phyloP scores from a whole-genome alignment of 2,888 invertebrate species.

The Philhelius pedissequus region DNA sequence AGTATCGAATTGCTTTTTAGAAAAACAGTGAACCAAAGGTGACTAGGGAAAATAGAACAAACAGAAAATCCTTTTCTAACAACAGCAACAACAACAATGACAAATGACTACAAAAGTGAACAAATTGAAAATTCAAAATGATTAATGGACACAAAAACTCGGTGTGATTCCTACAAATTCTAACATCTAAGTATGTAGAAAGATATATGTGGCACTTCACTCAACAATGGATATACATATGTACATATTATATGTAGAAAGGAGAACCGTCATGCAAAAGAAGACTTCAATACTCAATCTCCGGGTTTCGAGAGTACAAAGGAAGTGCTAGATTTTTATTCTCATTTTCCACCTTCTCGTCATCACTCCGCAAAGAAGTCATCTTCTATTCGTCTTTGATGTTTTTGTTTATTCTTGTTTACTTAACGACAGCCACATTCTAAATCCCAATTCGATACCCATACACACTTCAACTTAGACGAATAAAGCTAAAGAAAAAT shows the following conservation, averaged over 20 bases:
- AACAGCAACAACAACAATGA: neutral
- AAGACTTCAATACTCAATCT: neutral
- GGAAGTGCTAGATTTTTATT: neutral
- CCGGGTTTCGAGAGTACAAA: neutral
- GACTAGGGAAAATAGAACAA: neutral
- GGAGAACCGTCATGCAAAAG: neutral
- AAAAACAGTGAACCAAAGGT: neutral
- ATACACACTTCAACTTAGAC: neutral
- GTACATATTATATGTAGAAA: no score
- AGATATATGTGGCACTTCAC: no score
- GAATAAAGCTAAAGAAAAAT: neutral
- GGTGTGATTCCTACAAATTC: no score
- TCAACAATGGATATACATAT: no score
- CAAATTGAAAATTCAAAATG: constrained; percentile 59
- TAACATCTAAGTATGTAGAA: no score
- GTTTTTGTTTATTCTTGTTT: constrained; percentile 27
- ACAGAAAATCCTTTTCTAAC: neutral
- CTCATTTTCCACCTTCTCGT: neutral
- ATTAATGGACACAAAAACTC: constrained; percentile 42
- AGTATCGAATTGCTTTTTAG: neutral
- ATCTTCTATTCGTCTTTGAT: constrained; percentile 11
- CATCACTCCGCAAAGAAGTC: constrained; percentile 24
- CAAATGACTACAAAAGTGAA: neutral
- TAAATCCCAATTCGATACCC: neutral
- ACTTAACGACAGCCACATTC: constrained; percentile 47